Conservation (phyloP, 2,888 invertebrate species). For the Tenthredo mesomela region DNA sequence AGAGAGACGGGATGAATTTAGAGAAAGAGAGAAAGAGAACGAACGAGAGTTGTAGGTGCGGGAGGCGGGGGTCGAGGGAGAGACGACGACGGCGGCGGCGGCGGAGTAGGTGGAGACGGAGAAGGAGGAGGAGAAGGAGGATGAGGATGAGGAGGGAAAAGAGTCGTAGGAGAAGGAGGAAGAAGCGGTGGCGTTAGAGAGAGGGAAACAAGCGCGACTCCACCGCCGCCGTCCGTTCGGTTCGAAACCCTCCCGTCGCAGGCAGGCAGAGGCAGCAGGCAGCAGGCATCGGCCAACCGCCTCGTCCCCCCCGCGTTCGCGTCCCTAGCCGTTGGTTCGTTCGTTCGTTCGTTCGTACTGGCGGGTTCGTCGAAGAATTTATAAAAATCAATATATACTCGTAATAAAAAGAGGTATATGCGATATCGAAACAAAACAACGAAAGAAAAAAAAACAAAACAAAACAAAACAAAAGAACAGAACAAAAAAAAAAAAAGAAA, state of each 20-base stretch:
- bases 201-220: constrained; percentile 50
- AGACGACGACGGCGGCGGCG: constrained; percentile 53
- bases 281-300: constrained; percentile 29
- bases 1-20: constrained; percentile 51
- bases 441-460: constrained; percentile 30
- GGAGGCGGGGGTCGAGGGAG: constrained; percentile 57
- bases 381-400: constrained; percentile 72
- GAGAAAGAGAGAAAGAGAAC: constrained; percentile 53
- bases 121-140: constrained; percentile 35
- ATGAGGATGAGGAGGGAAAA: constrained; percentile 37
- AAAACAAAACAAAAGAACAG: constrained; percentile 1
- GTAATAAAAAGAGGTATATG: constrained; percentile 50
- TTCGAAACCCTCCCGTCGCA: constrained; percentile 51
- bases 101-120: constrained; percentile 55
- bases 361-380: constrained; percentile 69
- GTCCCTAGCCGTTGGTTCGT: constrained; percentile 54
- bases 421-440: constrained; percentile 40
- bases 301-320: constrained; percentile 36
- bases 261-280: constrained; percentile 45
- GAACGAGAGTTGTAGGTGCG: constrained; percentile 54
- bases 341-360: constrained; percentile 58
- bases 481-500: constrained; percentile 38
- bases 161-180: constrained; percentile 39
- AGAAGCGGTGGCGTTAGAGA: constrained; percentile 46
- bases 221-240: constrained; percentile 57